phyloP scores from a whole-genome alignment of 2,113 vertebrate genomes.

The Ciconia boyciana region DNA sequence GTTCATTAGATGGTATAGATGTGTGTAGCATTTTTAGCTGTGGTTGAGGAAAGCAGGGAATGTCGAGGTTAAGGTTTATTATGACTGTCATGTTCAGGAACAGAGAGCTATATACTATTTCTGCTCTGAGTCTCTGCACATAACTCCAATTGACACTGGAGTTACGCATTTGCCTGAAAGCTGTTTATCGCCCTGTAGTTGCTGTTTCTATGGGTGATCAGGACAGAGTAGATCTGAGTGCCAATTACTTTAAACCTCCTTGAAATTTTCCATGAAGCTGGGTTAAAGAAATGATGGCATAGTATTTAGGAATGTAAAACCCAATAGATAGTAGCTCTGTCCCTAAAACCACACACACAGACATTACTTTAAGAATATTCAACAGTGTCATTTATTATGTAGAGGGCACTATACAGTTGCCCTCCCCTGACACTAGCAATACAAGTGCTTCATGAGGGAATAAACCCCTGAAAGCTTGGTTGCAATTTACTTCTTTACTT shows the following conservation, averaged over 20 bases:
- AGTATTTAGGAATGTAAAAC: background rate
- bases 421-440: constrained; percentile 4
- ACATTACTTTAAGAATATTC: constrained; percentile 6
- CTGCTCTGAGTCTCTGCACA: constrained; percentile 25
- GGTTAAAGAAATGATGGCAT: background rate
- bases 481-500: constrained; percentile 66
- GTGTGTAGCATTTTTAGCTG: constrained; percentile 50
- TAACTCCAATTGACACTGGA: constrained; percentile 10
- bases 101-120: constrained; percentile 28
- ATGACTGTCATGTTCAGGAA: constrained; percentile 45
- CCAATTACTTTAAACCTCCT: background rate
- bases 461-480: constrained; percentile 59
- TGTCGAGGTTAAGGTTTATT: constrained; percentile 66
- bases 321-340: background rate
- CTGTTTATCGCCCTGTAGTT: constrained; percentile 1
- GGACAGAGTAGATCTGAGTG: background rate
- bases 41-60: constrained; percentile 60
- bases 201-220: background rate
- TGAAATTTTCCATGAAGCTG: background rate
- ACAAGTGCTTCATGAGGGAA: constrained; percentile 43
- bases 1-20: constrained; percentile 63
- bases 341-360: background rate
- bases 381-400: constrained; percentile 41
- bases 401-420: constrained; percentile 26
- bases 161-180: background rate